A percentile compares a stretch with the other conserved stretches of the same genome.
Evolutionary conservation across 2,888 invertebrate genomes (phyloP).

Genomic region (Hylaea fasciaria): DNA sequence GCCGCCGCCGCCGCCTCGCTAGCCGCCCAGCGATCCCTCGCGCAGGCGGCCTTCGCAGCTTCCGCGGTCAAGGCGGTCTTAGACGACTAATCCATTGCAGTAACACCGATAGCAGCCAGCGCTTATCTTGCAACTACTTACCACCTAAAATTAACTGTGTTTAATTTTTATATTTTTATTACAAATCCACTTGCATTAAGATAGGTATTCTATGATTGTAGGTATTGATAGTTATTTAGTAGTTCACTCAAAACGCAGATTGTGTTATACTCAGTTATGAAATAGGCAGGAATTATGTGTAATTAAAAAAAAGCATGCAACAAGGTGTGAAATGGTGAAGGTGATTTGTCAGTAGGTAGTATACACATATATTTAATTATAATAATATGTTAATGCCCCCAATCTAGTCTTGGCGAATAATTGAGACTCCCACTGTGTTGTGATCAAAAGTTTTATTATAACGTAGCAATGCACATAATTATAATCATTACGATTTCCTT

Average conservation of each 20-base stretch:
- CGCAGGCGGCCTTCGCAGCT: slow-evolving; percentile 52
- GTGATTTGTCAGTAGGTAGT: neutral
- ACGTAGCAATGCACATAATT: neutral
- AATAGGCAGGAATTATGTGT: too few relatives aligned
- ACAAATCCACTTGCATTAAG: too few relatives aligned
- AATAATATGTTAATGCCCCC: neutral
- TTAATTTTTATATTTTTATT: too few relatives aligned
- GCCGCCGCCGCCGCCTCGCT: slow-evolving; percentile 44
- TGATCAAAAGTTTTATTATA: neutral
- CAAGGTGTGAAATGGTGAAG: neutral
- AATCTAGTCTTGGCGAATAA: neutral
- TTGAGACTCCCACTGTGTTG: neutral
- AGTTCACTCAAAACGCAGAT: neutral
- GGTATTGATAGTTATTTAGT: neutral
- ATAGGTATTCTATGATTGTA: too few relatives aligned
- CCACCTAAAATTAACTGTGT: neutral
- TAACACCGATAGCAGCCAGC: neutral
- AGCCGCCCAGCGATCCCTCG: slow-evolving; percentile 46
- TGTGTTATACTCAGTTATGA: neutral
- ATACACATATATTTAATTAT: too few relatives aligned
- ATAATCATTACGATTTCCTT: neutral
- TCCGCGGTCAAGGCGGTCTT: slow-evolving; percentile 63
- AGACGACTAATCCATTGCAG: slow-evolving; percentile 56
- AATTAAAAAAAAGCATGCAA: neutral
- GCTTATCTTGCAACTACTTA: neutral